These are phyloP conservation scores for Pampus argenteus DNA, from an alignment of 2,797 vertebrate genomes.

Conservation along the genomic window DNA sequence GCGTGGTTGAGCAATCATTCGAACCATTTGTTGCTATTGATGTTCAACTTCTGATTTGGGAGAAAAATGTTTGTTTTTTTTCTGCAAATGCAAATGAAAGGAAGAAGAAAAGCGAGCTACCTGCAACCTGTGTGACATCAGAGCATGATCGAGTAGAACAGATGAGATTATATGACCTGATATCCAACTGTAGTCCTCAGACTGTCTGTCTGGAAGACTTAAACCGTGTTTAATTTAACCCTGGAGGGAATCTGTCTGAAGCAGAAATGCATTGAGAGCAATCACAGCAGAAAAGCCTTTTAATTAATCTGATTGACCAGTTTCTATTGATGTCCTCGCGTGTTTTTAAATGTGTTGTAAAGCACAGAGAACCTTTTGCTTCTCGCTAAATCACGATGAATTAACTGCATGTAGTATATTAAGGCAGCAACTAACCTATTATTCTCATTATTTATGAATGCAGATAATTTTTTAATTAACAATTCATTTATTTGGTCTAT, in stretches of 20 bases:
- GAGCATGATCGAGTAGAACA: background rate
- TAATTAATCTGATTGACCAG: slow-evolving; percentile 45
- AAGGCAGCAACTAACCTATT: background rate
- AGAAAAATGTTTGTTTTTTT: background rate
- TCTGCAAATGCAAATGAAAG: slow-evolving; percentile 14
- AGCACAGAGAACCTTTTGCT: slow-evolving; percentile 11
- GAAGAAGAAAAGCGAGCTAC: too few relatives aligned
- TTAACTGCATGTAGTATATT: background rate
- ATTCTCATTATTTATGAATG: background rate
- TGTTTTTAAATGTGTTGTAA: slow-evolving; percentile 11
- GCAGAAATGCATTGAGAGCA: slow-evolving; percentile 10
- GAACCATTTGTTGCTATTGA: slow-evolving; percentile 29
- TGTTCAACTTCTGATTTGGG: slow-evolving; percentile 22
- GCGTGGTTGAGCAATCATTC: slow-evolving; percentile 24
- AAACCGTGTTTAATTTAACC: slow-evolving; percentile 32
- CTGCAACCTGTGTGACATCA: slow-evolving; percentile 4
- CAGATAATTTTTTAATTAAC: background rate
- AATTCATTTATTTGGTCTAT: background rate
- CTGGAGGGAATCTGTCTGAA: slow-evolving; percentile 31
- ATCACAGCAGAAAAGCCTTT: slow-evolving; percentile 26
- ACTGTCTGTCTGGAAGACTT: slow-evolving; percentile 17
- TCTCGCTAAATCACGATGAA: background rate
- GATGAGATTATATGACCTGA: background rate
- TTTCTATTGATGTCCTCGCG: slow-evolving; percentile 14
- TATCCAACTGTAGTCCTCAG: slow-evolving; percentile 9